Conservation (phyloP, 2,888 invertebrate genomes). For the Glyphotaelius pellucidus region DNA sequence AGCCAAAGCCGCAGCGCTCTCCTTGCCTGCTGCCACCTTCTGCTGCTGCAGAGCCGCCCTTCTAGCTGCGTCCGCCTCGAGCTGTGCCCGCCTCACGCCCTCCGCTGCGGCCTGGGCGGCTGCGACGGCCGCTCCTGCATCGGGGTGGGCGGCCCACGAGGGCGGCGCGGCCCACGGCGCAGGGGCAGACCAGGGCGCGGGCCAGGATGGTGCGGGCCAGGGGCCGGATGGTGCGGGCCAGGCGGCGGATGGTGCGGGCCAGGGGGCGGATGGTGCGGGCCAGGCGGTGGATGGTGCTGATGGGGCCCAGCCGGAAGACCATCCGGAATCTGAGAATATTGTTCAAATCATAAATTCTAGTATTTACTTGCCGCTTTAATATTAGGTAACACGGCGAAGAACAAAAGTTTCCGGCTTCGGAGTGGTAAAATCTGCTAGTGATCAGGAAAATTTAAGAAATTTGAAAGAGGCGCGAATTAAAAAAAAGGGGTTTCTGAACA, state of each 20-base stretch:
- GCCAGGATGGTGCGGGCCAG: slow-evolving; percentile 9
- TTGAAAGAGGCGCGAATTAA: too few relatives aligned
- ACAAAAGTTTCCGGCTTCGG: too few relatives aligned
- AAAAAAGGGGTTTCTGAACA: too few relatives aligned
- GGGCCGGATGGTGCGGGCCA: not conserved
- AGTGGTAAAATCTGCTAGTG: too few relatives aligned
- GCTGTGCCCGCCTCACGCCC: slow-evolving; percentile 62
- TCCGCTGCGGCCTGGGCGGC: slow-evolving; percentile 65
- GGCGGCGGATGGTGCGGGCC: not conserved
- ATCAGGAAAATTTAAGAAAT: too few relatives aligned
- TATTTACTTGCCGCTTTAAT: too few relatives aligned
- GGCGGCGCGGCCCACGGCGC: not conserved
- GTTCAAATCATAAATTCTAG: too few relatives aligned
- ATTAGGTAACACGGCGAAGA: too few relatives aligned
- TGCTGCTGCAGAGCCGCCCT: slow-evolving; percentile 61
- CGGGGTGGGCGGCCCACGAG: slow-evolving; percentile 49
- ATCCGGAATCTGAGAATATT: not conserved
- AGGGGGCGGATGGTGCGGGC: not conserved
- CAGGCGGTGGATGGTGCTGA: not conserved
- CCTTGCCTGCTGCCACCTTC: slow-evolving; percentile 61
- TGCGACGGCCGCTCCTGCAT: slow-evolving; percentile 64
- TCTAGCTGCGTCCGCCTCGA: slow-evolving; percentile 61
- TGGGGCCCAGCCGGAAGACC: not conserved
- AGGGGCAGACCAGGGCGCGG: slow-evolving; percentile 48
- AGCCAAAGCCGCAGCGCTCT: slow-evolving; percentile 60